These are phyloP conservation scores for Colius striatus DNA, from an alignment of 2,113 vertebrate genomes.

Conservation along the genomic window DNA sequence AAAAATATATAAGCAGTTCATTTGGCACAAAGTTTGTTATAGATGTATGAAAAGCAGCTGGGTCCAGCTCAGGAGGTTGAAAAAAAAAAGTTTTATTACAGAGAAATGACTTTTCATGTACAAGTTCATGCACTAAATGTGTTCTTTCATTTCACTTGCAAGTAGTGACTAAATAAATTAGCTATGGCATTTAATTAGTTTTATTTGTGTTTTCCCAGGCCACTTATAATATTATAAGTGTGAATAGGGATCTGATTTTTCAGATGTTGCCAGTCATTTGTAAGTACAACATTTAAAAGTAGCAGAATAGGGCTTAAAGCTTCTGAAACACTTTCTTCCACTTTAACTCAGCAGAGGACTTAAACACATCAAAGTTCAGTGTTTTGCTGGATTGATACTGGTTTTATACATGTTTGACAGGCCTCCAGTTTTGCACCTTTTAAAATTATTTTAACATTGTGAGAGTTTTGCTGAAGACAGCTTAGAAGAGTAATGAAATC, in stretches of 20 bases:
- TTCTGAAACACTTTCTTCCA: background rate
- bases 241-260: background rate
- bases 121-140: conserved; percentile 32
- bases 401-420: background rate
- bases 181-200: conserved; percentile 33
- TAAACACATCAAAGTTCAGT: background rate
- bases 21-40: conserved; percentile 52
- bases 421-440: background rate
- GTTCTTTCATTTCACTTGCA: conserved; percentile 31
- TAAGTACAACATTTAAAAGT: background rate
- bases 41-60: conserved; percentile 46
- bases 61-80: conserved; percentile 24
- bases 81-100: conserved; percentile 25
- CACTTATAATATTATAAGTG: background rate
- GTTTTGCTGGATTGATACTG: background rate
- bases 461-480: background rate
- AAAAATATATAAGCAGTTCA: conserved; percentile 60
- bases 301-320: background rate
- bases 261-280: background rate
- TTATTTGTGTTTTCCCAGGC: conserved; percentile 41
- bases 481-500: background rate
- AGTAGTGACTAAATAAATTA: conserved; percentile 51
- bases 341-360: background rate
- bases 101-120: conserved; percentile 27
- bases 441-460: background rate